Evolutionary conservation across 1,140 invertebrate genomes (phyloP), one percentile per base, ranked within the genome.

Genomic region (Cephus cinctus): DNA sequence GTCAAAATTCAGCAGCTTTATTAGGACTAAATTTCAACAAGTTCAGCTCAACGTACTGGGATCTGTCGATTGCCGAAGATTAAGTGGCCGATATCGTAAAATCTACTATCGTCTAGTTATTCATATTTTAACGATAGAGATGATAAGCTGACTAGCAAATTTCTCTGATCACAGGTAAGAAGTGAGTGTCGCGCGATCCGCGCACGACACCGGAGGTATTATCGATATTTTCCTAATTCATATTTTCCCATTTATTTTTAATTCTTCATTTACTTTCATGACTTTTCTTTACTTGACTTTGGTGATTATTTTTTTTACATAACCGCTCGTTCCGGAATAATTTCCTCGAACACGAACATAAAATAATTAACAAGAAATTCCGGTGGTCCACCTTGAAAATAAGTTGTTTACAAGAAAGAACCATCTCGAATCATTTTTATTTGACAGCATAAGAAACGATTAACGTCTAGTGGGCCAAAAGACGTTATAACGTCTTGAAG

Each of bases 141-240:
- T 36, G 48, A 36, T 46, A 52, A 57, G 57, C 57, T 57, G 55
- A 60, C 57, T 60, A 60, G 57, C 50, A 60, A 45, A 52, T 55
- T 52, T 55, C 42, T 44, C 36, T 55, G 53, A 60, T 60, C 57
- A 60, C 57, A 60, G 57, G 57, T 60, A 54, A 36, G 43, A 57
- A 50, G 38, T 35, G 49, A 43, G 42, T 44, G 51, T 51, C 31
- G 41, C 46, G 19, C 47, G 16, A 9, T 15, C 52, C n/a, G 25
- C n/a, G n/a, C 25, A n/a, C n/a, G 6, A 50, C 41, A 47, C 43
- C 52, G 25, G 54, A 53, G 54, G 50, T 52, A 52, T 46, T 30
- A 19, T n/a, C n/a, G n/a, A n/a, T n/a, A n/a, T n/a, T n/a, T n/a
- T n/a, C n/a, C n/a, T n/a, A n/a, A n/a, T n/a, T n/a, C n/a, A n/a